phyloP scores from a whole-genome alignment of 1,140 invertebrate species.

The Drosophila yakuba region DNA sequence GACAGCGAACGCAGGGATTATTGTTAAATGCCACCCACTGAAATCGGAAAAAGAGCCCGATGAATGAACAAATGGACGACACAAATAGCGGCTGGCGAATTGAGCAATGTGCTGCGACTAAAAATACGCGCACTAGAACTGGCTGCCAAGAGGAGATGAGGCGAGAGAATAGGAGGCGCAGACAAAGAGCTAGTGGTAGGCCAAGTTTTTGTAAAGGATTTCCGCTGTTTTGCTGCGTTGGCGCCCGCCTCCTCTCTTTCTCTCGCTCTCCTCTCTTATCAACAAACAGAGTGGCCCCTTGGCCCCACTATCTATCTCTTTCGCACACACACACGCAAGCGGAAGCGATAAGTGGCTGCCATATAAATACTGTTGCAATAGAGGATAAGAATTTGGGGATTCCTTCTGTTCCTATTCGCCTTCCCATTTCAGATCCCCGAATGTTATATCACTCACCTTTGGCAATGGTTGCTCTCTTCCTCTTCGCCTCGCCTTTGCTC shows the following conservation, averaged over 20 bases:
- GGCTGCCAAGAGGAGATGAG: constrained; percentile 45
- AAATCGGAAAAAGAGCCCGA: constrained; percentile 47
- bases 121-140: constrained; percentile 56
- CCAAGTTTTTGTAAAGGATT: constrained; percentile 25
- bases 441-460: constrained; percentile 62
- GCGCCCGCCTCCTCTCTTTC: constrained; percentile 1
- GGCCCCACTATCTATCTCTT: constrained; percentile 10
- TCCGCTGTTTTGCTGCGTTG: constrained; percentile 18
- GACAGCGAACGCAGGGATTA: constrained; percentile 46
- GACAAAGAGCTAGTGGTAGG: constrained; percentile 18
- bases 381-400: constrained; percentile 16
- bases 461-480: constrained; percentile 67
- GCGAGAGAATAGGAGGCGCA: not conserved
- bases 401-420: not conserved
- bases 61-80: constrained; percentile 49
- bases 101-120: constrained; percentile 57
- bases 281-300: constrained; percentile 43
- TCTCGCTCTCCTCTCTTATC: constrained; percentile 42
- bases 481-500: not conserved
- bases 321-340: constrained; percentile 9
- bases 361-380: constrained; percentile 26
- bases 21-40: constrained; percentile 43
- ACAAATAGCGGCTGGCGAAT: constrained; percentile 43
- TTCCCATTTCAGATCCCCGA: not conserved
- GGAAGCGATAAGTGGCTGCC: constrained; percentile 36